Evolutionary conservation across 2,113 vertebrate species (phyloP), one percentile per base, ranked within the genome.

Genomic region (Synodontis membranacea): DNA sequence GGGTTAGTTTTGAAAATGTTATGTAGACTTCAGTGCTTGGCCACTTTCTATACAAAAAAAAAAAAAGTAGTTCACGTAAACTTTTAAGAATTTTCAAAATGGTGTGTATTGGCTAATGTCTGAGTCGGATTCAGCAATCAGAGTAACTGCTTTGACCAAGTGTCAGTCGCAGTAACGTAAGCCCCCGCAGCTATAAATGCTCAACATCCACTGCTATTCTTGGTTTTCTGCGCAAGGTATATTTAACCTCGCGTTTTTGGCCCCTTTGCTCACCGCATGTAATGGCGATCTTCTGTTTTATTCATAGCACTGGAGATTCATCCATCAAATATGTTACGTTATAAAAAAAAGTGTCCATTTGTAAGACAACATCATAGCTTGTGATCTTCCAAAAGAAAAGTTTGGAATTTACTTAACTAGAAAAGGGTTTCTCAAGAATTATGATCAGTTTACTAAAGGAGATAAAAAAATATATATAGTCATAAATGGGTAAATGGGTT

Each of bases 191-290:
- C 87, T 82, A 81, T 85, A 85, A 88, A 85, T 70, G 64, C 54
- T 83, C 68, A 86, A 80, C 66, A 78, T 34, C 86, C 78, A 62
- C 15, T 50, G 81, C 87, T 91, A 91, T 91, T 86, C 84, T 72
- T 42, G 84, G 86, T 60, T 85, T 86, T 34, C 34, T 66, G 83
- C 17, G 25, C 37, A 37, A 66, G 64, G 85, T 90, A 88, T 88
- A 91, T 89, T 86, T 91, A 88, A 83, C 89, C 82, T 82, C 48
- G 86, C 80, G n/a, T 81, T 89, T 90, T 89, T 87, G 84, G 84
- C 78, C 85, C 62, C 83, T 66, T 80, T 75, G 80, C 80, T 62
- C 72, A 70, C 46, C 50, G 83, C 72, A 52, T 81, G 84, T n/a
- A 88, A 83, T 58, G 81, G 31, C 86, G 58, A 76, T 74, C 84